These are phyloP conservation scores for Chelonus insularis DNA, from an alignment of 1,140 invertebrate species.

Conservation along the genomic window DNA sequence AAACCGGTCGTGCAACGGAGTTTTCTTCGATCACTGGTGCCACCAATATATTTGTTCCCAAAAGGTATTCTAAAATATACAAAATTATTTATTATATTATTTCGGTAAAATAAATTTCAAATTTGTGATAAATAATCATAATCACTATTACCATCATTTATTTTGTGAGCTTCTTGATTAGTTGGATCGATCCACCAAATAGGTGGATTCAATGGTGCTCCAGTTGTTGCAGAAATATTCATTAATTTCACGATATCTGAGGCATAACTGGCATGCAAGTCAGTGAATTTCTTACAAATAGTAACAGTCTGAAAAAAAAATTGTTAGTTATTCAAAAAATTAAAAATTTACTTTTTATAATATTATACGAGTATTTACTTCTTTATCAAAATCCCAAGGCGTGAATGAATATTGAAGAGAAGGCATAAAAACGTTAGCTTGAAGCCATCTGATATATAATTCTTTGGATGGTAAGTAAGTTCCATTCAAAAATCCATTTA, in stretches of 20 bases:
- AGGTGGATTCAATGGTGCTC: slow-evolving; percentile 80
- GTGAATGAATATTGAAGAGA: slow-evolving; percentile 84
- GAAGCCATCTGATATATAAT: slow-evolving; percentile 88
- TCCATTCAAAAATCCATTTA: slow-evolving; percentile 54
- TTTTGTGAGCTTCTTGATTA: slow-evolving; percentile 66
- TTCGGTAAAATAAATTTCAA: slow-evolving; percentile 7
- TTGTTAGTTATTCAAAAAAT: no score
- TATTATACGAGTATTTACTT: no score
- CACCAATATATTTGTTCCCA: slow-evolving; percentile 83
- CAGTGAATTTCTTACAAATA: slow-evolving; percentile 69
- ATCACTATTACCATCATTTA: slow-evolving; percentile 65
- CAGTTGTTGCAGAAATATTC: slow-evolving; percentile 63
- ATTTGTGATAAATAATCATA: background rate
- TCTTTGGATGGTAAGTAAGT: slow-evolving; percentile 68
- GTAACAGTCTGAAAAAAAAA: slow-evolving; percentile 63
- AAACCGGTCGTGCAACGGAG: slow-evolving; percentile 70
- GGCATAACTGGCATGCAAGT: slow-evolving; percentile 71
- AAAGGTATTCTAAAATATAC: slow-evolving; percentile 71
- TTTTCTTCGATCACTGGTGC: slow-evolving; percentile 78
- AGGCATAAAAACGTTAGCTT: slow-evolving; percentile 85
- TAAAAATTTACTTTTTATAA: no score
- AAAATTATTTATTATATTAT: slow-evolving; percentile 1
- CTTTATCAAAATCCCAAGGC: slow-evolving; percentile 83
- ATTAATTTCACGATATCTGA: slow-evolving; percentile 67
- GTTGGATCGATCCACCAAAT: slow-evolving; percentile 88